Evolutionary conservation across 2,888 invertebrate genomes (phyloP).

Genomic region (Drosophila testacea): DNA sequence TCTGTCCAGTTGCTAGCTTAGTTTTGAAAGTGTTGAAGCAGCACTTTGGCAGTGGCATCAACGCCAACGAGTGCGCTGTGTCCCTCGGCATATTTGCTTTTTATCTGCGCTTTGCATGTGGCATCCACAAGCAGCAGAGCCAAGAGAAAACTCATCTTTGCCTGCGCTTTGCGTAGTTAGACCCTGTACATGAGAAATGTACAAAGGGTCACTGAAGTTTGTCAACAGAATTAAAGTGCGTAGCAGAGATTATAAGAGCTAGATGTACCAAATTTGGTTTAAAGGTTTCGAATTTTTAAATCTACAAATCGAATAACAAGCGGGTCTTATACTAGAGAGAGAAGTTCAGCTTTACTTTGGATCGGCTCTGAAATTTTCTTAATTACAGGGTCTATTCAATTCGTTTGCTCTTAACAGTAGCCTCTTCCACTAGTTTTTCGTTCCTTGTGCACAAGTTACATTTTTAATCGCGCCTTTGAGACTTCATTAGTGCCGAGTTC

Average conservation of each 20-base stretch:
- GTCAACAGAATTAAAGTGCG: too few relatives aligned
- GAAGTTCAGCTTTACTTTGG: too few relatives aligned
- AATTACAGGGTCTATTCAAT: too few relatives aligned
- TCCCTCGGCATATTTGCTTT: constrained; percentile 71
- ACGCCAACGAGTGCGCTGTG: constrained; percentile 42
- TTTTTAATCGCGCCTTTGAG: constrained; percentile 81
- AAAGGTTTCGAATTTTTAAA: too few relatives aligned
- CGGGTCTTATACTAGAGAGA: too few relatives aligned
- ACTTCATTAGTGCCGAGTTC: constrained; percentile 74
- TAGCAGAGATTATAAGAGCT: too few relatives aligned
- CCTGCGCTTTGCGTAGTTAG: constrained; percentile 53
- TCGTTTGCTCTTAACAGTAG: too few relatives aligned
- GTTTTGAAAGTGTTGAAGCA: constrained; percentile 78
- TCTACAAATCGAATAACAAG: too few relatives aligned
- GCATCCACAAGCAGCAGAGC: neutral
- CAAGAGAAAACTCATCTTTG: constrained; percentile 45
- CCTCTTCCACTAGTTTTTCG: constrained; percentile 28
- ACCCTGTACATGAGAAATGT: too few relatives aligned
- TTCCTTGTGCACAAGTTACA: constrained; percentile 75
- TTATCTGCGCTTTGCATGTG: constrained; percentile 74
- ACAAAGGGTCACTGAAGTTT: too few relatives aligned
- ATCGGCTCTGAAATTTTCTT: too few relatives aligned
- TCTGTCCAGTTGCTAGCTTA: constrained; percentile 33
- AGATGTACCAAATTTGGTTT: too few relatives aligned
- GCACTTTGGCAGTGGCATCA: constrained; percentile 78